A percentile compares a stretch with the other conserved stretches of the same genome.
These are phyloP conservation scores for Stichopus horrens DNA, from an alignment of 53 echinoderm and acorn worm genomes.

Conservation along the genomic window DNA sequence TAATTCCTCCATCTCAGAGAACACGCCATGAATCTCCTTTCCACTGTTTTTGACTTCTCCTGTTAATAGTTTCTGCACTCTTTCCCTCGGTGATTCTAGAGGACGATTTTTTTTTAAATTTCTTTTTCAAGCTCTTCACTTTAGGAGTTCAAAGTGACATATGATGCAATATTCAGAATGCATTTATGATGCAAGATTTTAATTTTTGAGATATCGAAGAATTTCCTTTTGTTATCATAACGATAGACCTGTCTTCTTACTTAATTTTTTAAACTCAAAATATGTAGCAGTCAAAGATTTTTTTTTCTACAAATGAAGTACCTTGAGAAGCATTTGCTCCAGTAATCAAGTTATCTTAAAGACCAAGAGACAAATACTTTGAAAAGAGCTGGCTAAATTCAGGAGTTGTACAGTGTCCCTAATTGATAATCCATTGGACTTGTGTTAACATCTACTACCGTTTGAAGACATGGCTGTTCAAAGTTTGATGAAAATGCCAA, in stretches of 20 bases:
- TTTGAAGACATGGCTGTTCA: no score
- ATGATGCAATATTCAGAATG: not conserved
- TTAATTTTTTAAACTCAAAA: not conserved
- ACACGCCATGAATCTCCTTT: constrained; percentile 69
- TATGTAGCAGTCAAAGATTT: not conserved
- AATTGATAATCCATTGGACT: no score
- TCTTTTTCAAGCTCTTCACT: no score
- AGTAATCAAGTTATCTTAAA: no score
- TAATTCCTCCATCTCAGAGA: constrained; percentile 36
- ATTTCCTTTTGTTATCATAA: not conserved
- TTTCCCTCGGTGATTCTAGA: constrained; percentile 21
- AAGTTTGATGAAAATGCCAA: no score
- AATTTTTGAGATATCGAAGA: not conserved
- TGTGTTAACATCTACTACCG: no score
- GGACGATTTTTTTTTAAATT: not conserved
- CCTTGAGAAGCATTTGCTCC: no score
- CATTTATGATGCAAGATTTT: not conserved
- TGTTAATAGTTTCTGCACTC: constrained; percentile 18
- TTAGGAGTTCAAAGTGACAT: no score
- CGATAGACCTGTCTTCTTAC: not conserved
- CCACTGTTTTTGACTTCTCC: constrained; percentile 53
- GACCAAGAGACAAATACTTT: no score
- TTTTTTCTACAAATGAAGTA: no score
- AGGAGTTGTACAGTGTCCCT: no score
- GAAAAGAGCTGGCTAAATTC: no score